Percentiles rank a stretch among this genome's conserved stretches.
phyloP scores from a whole-genome alignment of 2,888 invertebrate genomes.

The Macrosoma leucophasiata region DNA sequence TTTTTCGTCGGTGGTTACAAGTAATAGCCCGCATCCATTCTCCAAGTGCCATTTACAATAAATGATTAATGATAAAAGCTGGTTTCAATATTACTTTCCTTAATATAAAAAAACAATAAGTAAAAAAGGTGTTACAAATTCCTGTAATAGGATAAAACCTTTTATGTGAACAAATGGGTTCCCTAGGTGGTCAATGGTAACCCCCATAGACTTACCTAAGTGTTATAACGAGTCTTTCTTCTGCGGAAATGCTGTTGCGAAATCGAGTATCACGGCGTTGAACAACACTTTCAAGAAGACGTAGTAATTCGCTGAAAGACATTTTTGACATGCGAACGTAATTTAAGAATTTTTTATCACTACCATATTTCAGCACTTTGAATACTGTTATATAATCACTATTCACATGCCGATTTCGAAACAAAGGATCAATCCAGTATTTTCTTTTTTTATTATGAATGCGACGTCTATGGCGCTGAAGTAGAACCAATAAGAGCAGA shows the following conservation, averaged over 20 bases:
- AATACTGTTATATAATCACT: slow-evolving; percentile 9
- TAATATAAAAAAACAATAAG: too few species aligned
- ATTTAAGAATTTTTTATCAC: slow-evolving; percentile 9
- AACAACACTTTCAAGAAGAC: slow-evolving; percentile 5
- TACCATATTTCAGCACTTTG: slow-evolving; percentile 9
- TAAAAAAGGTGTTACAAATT: too few species aligned
- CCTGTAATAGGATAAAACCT: too few species aligned
- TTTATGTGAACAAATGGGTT: too few species aligned
- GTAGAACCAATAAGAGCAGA: slow-evolving; percentile 6
- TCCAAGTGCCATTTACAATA: too few species aligned
- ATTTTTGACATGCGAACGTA: slow-evolving; percentile 11
- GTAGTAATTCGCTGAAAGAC: slow-evolving; percentile 5
- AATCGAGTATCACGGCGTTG: slow-evolving; percentile 10
- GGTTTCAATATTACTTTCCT: too few species aligned
- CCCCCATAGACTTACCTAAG: slow-evolving; percentile 8
- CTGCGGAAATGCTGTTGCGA: slow-evolving; percentile 12
- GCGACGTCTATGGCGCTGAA: slow-evolving; percentile 10
- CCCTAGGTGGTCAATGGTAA: neutral
- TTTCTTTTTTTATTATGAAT: slow-evolving; percentile 8
- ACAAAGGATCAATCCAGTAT: slow-evolving; percentile 10
- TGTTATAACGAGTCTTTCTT: slow-evolving; percentile 10
- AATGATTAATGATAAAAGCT: too few species aligned
- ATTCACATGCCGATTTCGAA: slow-evolving; percentile 10
- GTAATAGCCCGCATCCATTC: too few species aligned
- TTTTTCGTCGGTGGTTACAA: too few species aligned